These are phyloP conservation scores for Cydia strobilella DNA, from an alignment of 1,140 invertebrate genomes.

Conservation along the genomic window DNA sequence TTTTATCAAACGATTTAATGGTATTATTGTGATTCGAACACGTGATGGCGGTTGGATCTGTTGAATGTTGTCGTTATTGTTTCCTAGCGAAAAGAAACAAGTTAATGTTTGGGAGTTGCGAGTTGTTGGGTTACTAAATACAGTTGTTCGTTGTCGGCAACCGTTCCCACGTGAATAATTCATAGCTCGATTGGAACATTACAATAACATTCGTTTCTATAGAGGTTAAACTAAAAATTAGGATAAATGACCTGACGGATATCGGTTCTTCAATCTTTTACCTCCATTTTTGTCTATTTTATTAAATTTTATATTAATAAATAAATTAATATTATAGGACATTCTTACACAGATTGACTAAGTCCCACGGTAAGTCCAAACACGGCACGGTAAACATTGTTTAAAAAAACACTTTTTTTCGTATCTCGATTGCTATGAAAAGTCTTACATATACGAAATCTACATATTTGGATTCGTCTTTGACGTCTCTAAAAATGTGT, in stretches of 20 bases:
- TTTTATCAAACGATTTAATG: background rate
- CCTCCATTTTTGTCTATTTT: no score
- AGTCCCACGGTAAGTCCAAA: no score
- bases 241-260: background rate
- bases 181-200: conserved; percentile 45
- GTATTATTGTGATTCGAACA: background rate
- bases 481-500: no score
- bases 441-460: no score
- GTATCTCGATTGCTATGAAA: no score
- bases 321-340: no score
- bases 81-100: conserved; percentile 39
- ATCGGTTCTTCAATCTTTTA: no score
- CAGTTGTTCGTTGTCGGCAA: conserved; percentile 51
- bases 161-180: conserved; percentile 62
- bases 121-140: conserved; percentile 52
- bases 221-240: background rate
- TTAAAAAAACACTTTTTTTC: no score
- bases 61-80: conserved; percentile 36
- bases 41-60: background rate
- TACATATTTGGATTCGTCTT: no score
- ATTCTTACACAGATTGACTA: no score
- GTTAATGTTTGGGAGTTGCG: conserved; percentile 46
- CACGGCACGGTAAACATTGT: no score
- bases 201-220: conserved; percentile 47
- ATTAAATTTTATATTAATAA: no score